Evolutionary conservation across 1,140 invertebrate genomes (phyloP), one percentile per base, ranked within the genome.

Genomic region (Pogonomyrmex californicus): DNA sequence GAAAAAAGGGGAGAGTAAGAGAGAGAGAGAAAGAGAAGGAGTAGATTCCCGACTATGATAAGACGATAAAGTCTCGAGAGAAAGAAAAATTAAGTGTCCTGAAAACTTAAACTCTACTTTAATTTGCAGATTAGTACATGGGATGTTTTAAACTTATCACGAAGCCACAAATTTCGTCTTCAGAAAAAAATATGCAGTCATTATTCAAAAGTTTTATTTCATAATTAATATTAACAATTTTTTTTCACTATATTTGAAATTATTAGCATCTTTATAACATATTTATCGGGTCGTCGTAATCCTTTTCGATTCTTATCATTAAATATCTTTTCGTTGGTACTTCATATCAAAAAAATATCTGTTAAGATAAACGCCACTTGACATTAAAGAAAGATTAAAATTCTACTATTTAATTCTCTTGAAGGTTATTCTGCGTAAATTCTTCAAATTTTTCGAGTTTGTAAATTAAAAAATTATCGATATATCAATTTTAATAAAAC

Each of bases 41-140:
- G 30, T 23, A 83, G 88, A 89, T 90, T 58, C 41, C 49, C 33
- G 56, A 81, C 51, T 17, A 36, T 47, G 88, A 87, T 87, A 87
- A 78, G 30, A 49, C 14, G 79, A 87, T 77, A 86, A 79, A 86
- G 23, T 86, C 78, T 33, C 17, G 44, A 41, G 54, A 30, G 23
- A 54, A 70, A 63, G 36, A 71, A 86, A 83, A 83, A 86, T 83
- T 83, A 75, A 83, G 68, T 54, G 56, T n/a, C 56, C 38, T 68
- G 79, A 83, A 44, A 58, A 1, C 51, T 75, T 41, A 38, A 82
- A 86, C 47, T 12, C 12, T 73, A 70, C 66, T 76, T 87, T 56
- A 51, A 56, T 77, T 83, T 82, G 49, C 33, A 58, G 9, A 82
- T 9, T 9, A 33, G 14, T 73, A 47, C 36, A 75, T 54, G 36